Percentiles rank a stretch among this genome's conserved stretches.
Conservation (phyloP, 2,113 vertebrate species). For the Candoia aspera region DNA sequence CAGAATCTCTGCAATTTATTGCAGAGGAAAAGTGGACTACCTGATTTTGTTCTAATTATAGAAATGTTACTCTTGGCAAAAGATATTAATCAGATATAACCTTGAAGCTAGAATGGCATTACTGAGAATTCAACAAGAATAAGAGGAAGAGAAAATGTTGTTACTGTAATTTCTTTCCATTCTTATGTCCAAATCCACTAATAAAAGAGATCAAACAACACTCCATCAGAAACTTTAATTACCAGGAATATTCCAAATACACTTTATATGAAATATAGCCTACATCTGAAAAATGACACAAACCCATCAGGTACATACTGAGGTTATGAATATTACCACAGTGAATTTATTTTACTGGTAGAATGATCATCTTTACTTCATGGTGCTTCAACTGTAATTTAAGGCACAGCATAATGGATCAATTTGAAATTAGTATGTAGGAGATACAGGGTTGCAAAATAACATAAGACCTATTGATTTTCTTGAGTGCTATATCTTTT, state of each 20-base stretch:
- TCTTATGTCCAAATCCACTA: background rate
- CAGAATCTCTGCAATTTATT: background rate
- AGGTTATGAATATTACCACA: background rate
- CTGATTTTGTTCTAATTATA: background rate
- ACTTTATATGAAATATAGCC: background rate
- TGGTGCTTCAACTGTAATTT: slow-evolving; percentile 28
- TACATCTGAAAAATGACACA: background rate
- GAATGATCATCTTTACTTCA: background rate
- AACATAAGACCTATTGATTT: slow-evolving; percentile 73
- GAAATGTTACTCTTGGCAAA: background rate
- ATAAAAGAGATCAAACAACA: background rate
- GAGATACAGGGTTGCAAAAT: slow-evolving; percentile 59
- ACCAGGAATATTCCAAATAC: background rate
- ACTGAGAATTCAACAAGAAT: background rate
- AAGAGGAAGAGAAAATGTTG: background rate
- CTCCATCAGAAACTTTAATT: background rate
- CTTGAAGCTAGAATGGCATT: background rate
- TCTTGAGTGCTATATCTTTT: slow-evolving; percentile 74
- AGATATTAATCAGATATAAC: background rate
- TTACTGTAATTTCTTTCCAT: background rate
- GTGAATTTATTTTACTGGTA: background rate
- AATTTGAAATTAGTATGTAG: slow-evolving; percentile 63
- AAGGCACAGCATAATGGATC: slow-evolving; percentile 52
- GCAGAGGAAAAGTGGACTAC: background rate
- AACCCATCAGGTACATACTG: background rate